Base-by-base conservation (phyloP, 2,888 invertebrate species). In the Acanthosepion pharaonis region DNA sequence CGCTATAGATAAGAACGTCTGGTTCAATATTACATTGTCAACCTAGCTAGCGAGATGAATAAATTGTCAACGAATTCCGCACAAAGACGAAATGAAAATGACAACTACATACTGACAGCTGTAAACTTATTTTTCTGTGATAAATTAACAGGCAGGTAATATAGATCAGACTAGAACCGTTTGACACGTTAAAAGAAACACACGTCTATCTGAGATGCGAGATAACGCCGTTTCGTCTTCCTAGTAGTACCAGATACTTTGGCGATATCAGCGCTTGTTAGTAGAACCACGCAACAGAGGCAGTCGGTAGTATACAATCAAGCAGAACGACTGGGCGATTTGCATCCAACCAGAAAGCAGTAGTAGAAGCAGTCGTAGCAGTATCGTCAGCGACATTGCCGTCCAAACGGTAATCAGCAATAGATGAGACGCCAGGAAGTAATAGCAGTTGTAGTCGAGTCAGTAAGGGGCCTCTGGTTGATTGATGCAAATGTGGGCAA, bases 281-380 rank as follows among this genome's bases (percentile, higher is more conserved):
- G 78, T 33, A 15, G 78, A 78, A 33, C 78, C 78, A 33, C 78
- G 78, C 78, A 78, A 78, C n/a, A 33, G 78, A 78, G 5, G 18
- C 33, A 33, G n/a, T 18, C 33, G n/a, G n/a, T n/a, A 78, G 33
- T 78, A 33, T n/a, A 78, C 33, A 78, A 78, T 33, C 78, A 33
- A 42, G 33, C 33, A 15, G n/a, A 78, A n/a, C n/a, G 78, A 78
- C 78, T 78, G n/a, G n/a, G 78, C 78, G n/a, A 78, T 78, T 78
- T n/a, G 78, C n/a, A 78, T 78, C 78, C 78, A 78, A 78, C 78
- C n/a, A 78, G 78, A 78, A 78, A 78, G 33, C n/a, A n/a, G 78
- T 78, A 33, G 78, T 78, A 33, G n/a, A 78, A 78, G 78, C 33
- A 78, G 78, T 78, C n/a, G n/a, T n/a, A 78, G 33, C 11, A 78